phyloP scores from a whole-genome alignment of 1,140 invertebrate genomes.

The Eumaeus atala region DNA sequence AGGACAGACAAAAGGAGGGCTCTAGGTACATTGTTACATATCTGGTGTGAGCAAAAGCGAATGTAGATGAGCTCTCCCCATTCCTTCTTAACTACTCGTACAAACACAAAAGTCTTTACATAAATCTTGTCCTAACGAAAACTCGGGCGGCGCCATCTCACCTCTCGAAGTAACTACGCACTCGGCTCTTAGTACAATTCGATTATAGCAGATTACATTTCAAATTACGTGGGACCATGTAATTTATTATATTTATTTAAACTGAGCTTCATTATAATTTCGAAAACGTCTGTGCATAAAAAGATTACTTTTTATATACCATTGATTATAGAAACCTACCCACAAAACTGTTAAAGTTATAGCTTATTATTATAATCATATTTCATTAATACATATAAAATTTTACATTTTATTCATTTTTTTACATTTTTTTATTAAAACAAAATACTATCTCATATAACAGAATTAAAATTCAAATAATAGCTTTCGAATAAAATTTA shows the following conservation, averaged over 20 bases:
- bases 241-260: conserved; percentile 10
- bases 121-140: conserved; percentile 71
- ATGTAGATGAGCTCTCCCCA: conserved; percentile 68
- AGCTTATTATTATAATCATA: no score
- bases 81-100: conserved; percentile 69
- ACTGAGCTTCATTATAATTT: background rate
- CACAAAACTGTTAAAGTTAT: no score
- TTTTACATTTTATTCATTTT: no score
- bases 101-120: conserved; percentile 75
- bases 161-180: conserved; percentile 52
- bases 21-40: conserved; percentile 33
- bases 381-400: no score
- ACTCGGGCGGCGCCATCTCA: conserved; percentile 58
- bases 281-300: no score
- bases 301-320: no score
- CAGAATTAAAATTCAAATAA: no score
- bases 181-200: conserved; percentile 45
- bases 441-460: no score
- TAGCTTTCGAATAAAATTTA: no score
- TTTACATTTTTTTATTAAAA: no score
- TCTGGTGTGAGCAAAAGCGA: conserved; percentile 59
- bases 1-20: conserved; percentile 56
- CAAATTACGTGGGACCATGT: conserved; percentile 5
- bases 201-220: conserved; percentile 29
- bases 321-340: no score